phyloP scores from a whole-genome alignment of 2,113 vertebrate genomes.

The Oceanodroma tethys region DNA sequence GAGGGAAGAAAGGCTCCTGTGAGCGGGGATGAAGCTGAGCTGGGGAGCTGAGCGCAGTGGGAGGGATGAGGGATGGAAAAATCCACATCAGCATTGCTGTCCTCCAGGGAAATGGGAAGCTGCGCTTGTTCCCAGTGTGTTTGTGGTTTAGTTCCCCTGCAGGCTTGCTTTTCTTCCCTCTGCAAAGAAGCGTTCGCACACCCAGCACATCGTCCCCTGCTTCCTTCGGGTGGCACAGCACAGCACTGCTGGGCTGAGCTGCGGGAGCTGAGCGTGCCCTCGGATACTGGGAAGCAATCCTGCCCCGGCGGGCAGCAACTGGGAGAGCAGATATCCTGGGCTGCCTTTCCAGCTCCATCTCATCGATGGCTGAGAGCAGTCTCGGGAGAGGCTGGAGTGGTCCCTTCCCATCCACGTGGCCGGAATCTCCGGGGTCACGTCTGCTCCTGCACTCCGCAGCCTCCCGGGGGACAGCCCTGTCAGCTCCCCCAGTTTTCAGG shows the following conservation, averaged over 20 bases:
- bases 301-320: accelerated
- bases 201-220: not conserved
- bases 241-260: not conserved
- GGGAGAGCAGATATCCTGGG: not conserved
- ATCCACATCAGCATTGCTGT: not conserved
- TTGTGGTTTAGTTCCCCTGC: not conserved
- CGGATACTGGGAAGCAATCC: not conserved
- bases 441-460: not conserved
- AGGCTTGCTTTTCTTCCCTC: not conserved
- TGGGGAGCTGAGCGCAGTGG: not conserved
- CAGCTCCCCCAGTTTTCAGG: not conserved
- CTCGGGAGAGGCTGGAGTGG: not conserved
- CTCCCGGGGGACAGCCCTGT: not conserved
- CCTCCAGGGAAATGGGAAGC: not conserved
- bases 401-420: not conserved
- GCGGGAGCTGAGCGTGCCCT: not conserved
- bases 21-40: not conserved
- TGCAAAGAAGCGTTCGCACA: not conserved
- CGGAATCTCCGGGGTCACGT: not conserved
- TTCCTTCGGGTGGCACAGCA: not conserved
- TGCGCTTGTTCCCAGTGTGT: not conserved
- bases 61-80: not conserved
- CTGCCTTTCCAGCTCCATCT: not conserved
- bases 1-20: not conserved
- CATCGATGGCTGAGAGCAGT: accelerated